Evolutionary conservation across 2,888 invertebrate species (phyloP).

Genomic region (Disparrhopalites patrizii): DNA sequence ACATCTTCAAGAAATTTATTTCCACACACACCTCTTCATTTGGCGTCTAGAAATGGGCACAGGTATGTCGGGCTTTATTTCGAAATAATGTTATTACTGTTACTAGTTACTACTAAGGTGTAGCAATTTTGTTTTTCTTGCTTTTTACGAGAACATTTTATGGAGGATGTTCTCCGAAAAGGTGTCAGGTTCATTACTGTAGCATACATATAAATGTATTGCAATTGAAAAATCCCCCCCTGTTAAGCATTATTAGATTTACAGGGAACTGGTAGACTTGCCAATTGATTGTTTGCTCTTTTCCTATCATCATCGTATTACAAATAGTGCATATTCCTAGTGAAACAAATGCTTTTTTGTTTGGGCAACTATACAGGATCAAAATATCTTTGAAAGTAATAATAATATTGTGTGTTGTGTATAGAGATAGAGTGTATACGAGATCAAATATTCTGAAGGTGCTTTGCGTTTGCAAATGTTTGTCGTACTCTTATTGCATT

Average conservation of each 20-base stretch:
- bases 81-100: not conserved
- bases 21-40: conserved; percentile 81
- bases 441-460: conserved; percentile 6
- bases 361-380: no score
- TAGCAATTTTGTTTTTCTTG: not conserved
- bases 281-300: no score
- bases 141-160: not conserved
- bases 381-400: no score
- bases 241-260: no score
- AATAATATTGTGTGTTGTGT: no score
- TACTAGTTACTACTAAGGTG: not conserved
- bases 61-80: conserved; percentile 60
- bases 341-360: no score
- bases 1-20: conserved; percentile 54
- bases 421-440: no score
- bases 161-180: not conserved
- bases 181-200: not conserved
- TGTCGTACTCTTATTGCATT: not conserved
- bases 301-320: no score
- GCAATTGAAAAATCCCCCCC: no score
- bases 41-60: conserved; percentile 89
- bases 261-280: no score
- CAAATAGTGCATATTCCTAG: no score
- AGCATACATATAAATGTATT: no score
- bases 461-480: conserved; percentile 8